Evolutionary conservation across 2,113 vertebrate species (phyloP).

Genomic region (Phrynosoma blainvillii): DNA sequence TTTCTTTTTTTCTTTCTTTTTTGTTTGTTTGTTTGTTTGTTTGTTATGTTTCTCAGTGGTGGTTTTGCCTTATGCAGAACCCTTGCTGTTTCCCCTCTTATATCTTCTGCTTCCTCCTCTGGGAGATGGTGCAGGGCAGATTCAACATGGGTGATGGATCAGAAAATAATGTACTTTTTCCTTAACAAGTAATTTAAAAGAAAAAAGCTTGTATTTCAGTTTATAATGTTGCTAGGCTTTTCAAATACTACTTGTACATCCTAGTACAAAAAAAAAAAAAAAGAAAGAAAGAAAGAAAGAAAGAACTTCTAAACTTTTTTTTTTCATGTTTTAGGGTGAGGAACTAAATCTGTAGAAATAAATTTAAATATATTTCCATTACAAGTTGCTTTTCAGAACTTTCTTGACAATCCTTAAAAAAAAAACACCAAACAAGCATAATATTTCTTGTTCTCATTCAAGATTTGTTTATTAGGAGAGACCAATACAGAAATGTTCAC

Average conservation of each 20-base stretch:
- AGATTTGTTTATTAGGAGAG: background rate
- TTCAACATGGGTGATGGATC: background rate
- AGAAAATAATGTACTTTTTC: background rate
- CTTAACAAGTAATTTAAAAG: background rate
- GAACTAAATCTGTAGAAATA: background rate
- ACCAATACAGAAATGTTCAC: background rate
- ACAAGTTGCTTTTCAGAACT: background rate
- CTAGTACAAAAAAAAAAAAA: background rate
- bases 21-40: too few species aligned
- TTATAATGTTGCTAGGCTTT: background rate
- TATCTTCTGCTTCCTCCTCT: too few species aligned
- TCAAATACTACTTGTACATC: background rate
- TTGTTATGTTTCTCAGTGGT: too few species aligned
- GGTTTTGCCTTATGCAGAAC: too few species aligned
- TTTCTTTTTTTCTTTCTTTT: too few species aligned
- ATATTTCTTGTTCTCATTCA: background rate
- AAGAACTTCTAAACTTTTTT: conserved; percentile 1
- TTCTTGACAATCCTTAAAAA: conserved; percentile 7
- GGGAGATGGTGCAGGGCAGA: too few species aligned
- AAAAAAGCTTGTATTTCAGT: background rate
- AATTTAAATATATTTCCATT: background rate
- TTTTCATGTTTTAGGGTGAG: background rate
- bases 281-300: too few species aligned
- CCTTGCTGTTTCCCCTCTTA: too few species aligned
- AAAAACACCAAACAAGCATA: too few species aligned